Evolutionary conservation across 1,140 invertebrate genomes (phyloP).

Genomic region (Trichogramma pretiosum): DNA sequence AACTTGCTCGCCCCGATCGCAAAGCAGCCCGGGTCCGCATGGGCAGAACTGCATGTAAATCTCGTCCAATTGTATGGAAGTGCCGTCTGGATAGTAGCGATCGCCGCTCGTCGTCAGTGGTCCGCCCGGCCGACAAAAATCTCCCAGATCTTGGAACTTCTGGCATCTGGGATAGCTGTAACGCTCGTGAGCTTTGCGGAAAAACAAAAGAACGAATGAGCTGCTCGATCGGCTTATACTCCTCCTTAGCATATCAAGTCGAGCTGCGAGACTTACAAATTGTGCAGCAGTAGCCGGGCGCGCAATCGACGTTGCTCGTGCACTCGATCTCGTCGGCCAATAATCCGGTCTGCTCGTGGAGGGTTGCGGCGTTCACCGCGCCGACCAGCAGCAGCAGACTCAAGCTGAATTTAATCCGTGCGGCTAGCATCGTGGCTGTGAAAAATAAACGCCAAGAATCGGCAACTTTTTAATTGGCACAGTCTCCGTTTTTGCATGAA

Average conservation of each 20-base stretch:
- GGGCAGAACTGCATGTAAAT: constrained; percentile 28
- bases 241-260: background rate
- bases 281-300: constrained; percentile 12
- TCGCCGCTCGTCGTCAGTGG: constrained; percentile 14
- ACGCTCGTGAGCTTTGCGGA: constrained; percentile 1
- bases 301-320: constrained; percentile 10
- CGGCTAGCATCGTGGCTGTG: no score
- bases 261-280: constrained; percentile 4
- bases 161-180: constrained; percentile 27
- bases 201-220: background rate
- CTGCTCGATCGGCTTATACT: background rate
- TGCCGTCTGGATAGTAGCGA: constrained; percentile 25
- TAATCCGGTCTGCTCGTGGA: background rate
- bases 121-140: constrained; percentile 22
- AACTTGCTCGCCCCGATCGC: constrained; percentile 14
- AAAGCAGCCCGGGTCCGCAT: constrained; percentile 24
- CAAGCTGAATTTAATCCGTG: no score
- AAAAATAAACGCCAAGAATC: no score
- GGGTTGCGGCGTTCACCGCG: background rate
- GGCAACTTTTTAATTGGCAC: no score
- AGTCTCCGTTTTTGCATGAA: no score
- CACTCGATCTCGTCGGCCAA: background rate
- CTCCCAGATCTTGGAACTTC: constrained; percentile 15
- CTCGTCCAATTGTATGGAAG: constrained; percentile 17
- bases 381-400: no score